A percentile compares a stretch with the other conserved stretches of the same genome.
Conservation (phyloP, 2,797 vertebrate genomes). For the Orestias chungarensis region DNA sequence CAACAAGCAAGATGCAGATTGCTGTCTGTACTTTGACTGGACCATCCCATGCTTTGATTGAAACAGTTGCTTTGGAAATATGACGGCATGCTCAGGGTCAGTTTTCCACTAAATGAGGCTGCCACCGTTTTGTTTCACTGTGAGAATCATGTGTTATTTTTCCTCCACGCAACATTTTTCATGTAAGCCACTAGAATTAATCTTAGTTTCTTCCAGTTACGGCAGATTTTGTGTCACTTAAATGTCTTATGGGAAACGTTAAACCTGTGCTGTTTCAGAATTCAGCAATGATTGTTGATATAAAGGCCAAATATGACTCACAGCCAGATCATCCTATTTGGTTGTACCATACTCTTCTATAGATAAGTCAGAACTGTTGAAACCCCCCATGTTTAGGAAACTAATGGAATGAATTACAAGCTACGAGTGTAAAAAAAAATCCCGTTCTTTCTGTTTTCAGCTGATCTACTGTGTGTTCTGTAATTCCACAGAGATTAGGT, state of each 20-base stretch:
- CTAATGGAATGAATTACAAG: conserved; percentile 11
- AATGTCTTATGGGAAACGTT: not conserved
- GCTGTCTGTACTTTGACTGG: not conserved
- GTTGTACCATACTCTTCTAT: not conserved
- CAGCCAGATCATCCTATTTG: not conserved
- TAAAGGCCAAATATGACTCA: not conserved
- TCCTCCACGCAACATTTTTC: not conserved
- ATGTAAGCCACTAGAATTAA: not conserved
- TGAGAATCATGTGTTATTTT: not conserved
- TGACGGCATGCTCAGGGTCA: not conserved
- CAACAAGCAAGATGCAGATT: not conserved
- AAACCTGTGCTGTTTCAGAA: not conserved
- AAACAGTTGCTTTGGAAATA: not conserved
- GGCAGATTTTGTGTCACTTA: not conserved
- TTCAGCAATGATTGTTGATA: not conserved
- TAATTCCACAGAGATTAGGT: conserved; percentile 14
- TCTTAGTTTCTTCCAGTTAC: not conserved
- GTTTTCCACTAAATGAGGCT: not conserved
- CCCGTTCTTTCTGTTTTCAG: conserved; percentile 14
- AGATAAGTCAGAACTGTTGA: conserved; percentile 32
- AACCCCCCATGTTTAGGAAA: conserved; percentile 29
- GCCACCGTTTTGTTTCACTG: not conserved
- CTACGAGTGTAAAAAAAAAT: conserved; percentile 30
- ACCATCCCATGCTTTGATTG: not conserved
- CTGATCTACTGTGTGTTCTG: conserved; percentile 12